Conservation (phyloP, 2,113 vertebrate genomes). For the Alethe diademata region DNA sequence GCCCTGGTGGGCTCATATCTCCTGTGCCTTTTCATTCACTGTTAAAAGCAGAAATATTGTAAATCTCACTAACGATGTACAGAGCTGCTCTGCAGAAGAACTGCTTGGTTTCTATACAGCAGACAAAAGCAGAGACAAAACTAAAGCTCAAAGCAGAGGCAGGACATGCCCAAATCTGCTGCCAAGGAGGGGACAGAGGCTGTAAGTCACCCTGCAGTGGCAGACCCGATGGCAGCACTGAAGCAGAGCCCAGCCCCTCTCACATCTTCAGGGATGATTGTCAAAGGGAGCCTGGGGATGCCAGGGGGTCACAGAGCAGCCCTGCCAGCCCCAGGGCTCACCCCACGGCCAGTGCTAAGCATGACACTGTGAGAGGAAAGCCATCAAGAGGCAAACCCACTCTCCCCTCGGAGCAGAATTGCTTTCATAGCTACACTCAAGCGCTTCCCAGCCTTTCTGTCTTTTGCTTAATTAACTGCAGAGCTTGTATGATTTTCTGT, state of each 20-base stretch:
- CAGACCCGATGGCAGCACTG: not conserved
- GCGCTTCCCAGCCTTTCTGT: constrained; percentile 12
- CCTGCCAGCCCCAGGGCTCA: not conserved
- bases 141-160: not conserved
- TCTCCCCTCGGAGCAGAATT: not conserved
- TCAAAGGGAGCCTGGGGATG: not conserved
- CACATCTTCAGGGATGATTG: too few species aligned
- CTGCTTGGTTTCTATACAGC: not conserved
- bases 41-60: not conserved
- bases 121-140: not conserved
- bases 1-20: not conserved
- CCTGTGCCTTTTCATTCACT: not conserved
- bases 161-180: not conserved
- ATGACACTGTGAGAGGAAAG: fast-evolving
- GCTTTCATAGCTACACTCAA: not conserved
- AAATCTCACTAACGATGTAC: not conserved
- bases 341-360: not conserved
- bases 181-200: not conserved
- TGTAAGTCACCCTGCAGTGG: not conserved
- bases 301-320: fast-evolving
- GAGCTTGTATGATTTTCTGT: not conserved
- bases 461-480: constrained; percentile 44
- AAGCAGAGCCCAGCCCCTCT: fast-evolving
- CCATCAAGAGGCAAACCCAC: not conserved
- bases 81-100: not conserved